Conservation (phyloP, 2,113 vertebrate genomes). For the Parotia lawesii region DNA sequence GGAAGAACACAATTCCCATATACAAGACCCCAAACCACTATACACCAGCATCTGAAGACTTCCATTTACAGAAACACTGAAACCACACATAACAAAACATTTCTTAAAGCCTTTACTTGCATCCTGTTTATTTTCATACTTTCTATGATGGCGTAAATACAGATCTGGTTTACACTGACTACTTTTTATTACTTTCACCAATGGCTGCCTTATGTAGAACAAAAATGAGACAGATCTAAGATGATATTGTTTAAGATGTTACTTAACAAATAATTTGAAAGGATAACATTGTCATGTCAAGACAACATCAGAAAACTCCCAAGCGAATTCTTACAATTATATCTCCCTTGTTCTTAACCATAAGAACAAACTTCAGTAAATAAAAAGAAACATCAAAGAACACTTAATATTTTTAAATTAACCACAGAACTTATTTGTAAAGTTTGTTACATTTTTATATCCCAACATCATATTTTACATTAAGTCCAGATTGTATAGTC, state of each 20-base stretch:
- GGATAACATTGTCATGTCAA: neutral
- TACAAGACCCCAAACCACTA: neutral
- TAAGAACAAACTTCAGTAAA: constrained; percentile 25
- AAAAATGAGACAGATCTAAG: neutral
- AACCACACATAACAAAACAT: neutral
- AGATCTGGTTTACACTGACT: neutral
- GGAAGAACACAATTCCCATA: neutral
- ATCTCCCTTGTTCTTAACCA: constrained; percentile 4
- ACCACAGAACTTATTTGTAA: constrained; percentile 28
- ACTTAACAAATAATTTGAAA: neutral
- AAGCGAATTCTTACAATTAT: neutral
- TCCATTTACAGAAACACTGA: neutral
- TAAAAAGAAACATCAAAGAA: constrained; percentile 45
- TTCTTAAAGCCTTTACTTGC: neutral
- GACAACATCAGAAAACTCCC: neutral
- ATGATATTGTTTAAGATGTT: neutral
- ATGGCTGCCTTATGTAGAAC: neutral
- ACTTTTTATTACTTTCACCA: neutral
- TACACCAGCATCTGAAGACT: neutral
- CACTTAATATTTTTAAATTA: constrained; percentile 10
- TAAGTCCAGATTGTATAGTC: constrained; percentile 12
- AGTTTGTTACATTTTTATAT: constrained; percentile 11
- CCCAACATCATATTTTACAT: constrained; percentile 30
- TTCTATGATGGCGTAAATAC: neutral
- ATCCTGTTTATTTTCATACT: neutral